Percentiles rank a stretch among this genome's conserved stretches.
Conservation (phyloP, 1,140 invertebrate genomes). For the Drosophila parabipectinata region DNA sequence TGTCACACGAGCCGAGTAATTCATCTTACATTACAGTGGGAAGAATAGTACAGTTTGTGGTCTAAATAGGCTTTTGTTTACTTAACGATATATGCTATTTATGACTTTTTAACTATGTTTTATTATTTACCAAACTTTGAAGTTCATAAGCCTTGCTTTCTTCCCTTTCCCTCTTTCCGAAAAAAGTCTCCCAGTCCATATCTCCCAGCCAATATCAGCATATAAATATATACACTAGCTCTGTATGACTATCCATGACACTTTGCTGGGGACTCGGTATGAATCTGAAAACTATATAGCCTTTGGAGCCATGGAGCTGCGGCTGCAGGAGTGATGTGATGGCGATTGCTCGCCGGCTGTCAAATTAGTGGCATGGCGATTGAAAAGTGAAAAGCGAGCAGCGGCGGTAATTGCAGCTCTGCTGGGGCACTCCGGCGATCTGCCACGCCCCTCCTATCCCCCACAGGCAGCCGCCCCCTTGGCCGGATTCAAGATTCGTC, state of each 20-base stretch:
- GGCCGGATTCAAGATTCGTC: conserved; percentile 60
- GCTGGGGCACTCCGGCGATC: conserved; percentile 5
- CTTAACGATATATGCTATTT: too few relatives aligned
- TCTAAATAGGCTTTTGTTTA: not conserved
- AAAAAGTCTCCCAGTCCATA: conserved; percentile 4
- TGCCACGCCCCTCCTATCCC: conserved; percentile 39
- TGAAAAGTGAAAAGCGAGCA: conserved; percentile 76
- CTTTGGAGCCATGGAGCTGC: not conserved
- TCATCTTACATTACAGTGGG: conserved; percentile 28
- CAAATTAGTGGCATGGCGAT: conserved; percentile 74
- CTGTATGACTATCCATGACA: conserved; percentile 56
- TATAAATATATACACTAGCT: conserved; percentile 37
- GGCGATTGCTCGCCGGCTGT: conserved; percentile 76
- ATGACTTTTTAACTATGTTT: too few relatives aligned
- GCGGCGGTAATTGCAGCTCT: conserved; percentile 54
- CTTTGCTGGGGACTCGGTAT: conserved; percentile 52
- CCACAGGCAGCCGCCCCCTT: conserved; percentile 34
- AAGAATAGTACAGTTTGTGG: not conserved
- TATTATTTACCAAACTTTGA: too few relatives aligned
- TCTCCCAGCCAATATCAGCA: conserved; percentile 44
- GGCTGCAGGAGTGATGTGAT: conserved; percentile 66
- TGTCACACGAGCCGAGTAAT: conserved; percentile 41
- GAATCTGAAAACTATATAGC: conserved; percentile 1
- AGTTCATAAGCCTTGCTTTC: too few relatives aligned
- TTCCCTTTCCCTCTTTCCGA: not conserved